Conservation (phyloP, 2,113 vertebrate genomes). For the human (Homo sapiens) region GRCh38 chrX:71151501-71152000, state of each 20-base stretch:
- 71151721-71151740: neutral
- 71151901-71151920: neutral
- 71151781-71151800: neutral
- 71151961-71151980: neutral
- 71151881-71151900: neutral
- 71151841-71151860: neutral
- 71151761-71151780: neutral
- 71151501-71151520: neutral
- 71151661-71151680: neutral
- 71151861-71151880: neutral
- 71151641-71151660: slow-evolving; percentile 17
- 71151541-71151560: neutral
- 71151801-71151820: neutral
- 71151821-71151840: neutral
- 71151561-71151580: neutral
- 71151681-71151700: neutral
- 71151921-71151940: neutral
- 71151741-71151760: neutral
- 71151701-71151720: neutral
- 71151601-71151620: neutral
- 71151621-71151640: neutral
- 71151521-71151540: neutral
- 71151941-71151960: neutral
- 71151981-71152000: slow-evolving; percentile 12
- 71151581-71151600: neutral